Conservation (phyloP, 2,888 invertebrate genomes). For the Torymus aiolomorphi region DNA sequence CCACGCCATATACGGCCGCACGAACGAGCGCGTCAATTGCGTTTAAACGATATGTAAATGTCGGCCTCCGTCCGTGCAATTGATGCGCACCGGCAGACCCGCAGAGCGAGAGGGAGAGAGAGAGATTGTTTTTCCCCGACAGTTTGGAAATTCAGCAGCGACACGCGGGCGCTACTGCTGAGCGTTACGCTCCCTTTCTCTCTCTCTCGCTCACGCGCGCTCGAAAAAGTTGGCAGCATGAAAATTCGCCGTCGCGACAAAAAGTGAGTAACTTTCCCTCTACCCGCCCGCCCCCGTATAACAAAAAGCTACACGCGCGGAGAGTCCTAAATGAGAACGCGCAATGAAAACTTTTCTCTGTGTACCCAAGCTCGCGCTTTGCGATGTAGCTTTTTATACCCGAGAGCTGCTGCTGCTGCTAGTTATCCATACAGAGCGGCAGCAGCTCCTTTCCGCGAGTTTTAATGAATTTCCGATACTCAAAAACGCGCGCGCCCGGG, state of each 20-base stretch:
- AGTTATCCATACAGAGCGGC: background rate
- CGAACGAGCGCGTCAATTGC: constrained; percentile 32
- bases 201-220: background rate
- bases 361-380: background rate
- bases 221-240: constrained; percentile 25
- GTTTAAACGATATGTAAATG: constrained; percentile 46
- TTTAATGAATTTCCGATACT: constrained; percentile 31
- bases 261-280: constrained; percentile 30
- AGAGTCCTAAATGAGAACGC: background rate
- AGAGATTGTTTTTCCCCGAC: background rate
- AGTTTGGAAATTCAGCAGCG: constrained; percentile 25
- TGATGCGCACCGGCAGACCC: background rate
- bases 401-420: background rate
- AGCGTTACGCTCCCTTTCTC: background rate
- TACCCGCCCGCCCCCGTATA: background rate
- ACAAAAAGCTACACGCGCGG: background rate
- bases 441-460: background rate
- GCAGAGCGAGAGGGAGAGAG: too few relatives aligned
- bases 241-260: constrained; percentile 18
- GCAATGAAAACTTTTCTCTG: constrained; percentile 4
- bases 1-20: background rate
- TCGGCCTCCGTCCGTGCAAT: background rate
- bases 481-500: background rate
- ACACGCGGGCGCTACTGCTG: background rate
- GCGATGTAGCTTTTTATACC: constrained; percentile 14